Percentiles rank a stretch among this genome's conserved stretches.
Conservation (phyloP, 2,113 vertebrate genomes). For the Heliornis fulica region DNA sequence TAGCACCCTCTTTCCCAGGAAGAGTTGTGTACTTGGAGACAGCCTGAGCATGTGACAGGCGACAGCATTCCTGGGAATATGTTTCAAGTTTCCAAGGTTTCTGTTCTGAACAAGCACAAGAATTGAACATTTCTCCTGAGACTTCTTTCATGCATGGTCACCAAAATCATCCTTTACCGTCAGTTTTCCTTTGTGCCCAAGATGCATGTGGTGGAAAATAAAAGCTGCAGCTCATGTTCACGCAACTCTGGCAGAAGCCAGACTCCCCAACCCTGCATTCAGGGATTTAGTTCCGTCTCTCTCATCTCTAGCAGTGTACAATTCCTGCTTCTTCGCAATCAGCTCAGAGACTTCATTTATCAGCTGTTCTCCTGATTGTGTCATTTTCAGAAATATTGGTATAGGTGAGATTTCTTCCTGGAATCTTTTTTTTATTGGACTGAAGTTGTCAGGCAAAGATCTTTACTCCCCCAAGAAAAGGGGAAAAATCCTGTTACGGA, state of each 20-base stretch:
- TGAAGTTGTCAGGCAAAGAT: not conserved
- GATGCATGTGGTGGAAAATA: not conserved
- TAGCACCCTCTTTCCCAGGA: not conserved
- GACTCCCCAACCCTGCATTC: not conserved
- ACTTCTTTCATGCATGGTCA: not conserved
- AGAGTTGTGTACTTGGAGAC: not conserved
- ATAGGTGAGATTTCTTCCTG: not conserved
- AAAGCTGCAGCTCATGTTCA: not conserved
- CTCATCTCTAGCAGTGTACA: not conserved
- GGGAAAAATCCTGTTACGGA: not conserved
- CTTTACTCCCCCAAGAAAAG: not conserved
- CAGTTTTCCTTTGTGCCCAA: not conserved
- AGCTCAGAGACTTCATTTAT: not conserved
- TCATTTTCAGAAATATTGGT: not conserved
- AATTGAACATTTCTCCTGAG: not conserved
- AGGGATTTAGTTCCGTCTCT: not conserved
- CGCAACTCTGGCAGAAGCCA: not conserved
- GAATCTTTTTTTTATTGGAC: not conserved
- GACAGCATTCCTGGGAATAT: not conserved
- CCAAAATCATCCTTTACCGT: not conserved
- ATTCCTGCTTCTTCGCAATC: not conserved
- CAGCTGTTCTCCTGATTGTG: not conserved
- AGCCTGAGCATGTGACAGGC: not conserved
- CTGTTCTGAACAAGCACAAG: not conserved
- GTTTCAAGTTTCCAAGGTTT: constrained; percentile 13